phyloP scores from a whole-genome alignment of 2,797 vertebrate genomes.

The Arnoldichthys spilopterus region DNA sequence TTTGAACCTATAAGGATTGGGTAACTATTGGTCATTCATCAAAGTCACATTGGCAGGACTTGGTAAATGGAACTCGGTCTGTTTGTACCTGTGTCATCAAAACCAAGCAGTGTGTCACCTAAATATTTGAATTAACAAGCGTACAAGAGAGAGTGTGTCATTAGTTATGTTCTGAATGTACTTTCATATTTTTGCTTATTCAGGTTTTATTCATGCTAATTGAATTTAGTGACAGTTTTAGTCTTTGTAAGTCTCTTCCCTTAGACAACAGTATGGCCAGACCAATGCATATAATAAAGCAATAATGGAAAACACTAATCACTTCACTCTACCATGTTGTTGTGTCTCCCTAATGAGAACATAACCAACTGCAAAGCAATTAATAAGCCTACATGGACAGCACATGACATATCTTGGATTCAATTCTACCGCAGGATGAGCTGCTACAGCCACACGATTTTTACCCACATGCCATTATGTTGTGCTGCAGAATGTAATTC shows the following conservation, averaged over 20 bases:
- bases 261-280: neutral
- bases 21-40: slow-evolving; percentile 74
- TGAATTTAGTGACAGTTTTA: neutral
- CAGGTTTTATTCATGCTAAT: neutral
- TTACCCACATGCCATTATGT: neutral
- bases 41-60: slow-evolving; percentile 68
- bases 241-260: neutral
- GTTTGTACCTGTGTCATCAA: slow-evolving; percentile 60
- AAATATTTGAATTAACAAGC: slow-evolving; percentile 50
- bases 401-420: slow-evolving; percentile 25
- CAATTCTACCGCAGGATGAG: neutral
- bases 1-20: slow-evolving; percentile 72
- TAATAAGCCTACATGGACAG: slow-evolving; percentile 8
- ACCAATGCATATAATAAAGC: neutral
- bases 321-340: slow-evolving; percentile 14
- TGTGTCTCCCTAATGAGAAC: slow-evolving; percentile 18
- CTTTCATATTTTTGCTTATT: neutral
- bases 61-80: slow-evolving; percentile 54
- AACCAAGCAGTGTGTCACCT: slow-evolving; percentile 44
- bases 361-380: slow-evolving; percentile 23
- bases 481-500: neutral
- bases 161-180: neutral
- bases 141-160: slow-evolving; percentile 10
- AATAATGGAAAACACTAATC: slow-evolving; percentile 15
- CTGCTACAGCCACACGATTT: neutral